Evolutionary conservation across 1,140 invertebrate genomes (phyloP).

Genomic region (Drosophila novamexicana): DNA sequence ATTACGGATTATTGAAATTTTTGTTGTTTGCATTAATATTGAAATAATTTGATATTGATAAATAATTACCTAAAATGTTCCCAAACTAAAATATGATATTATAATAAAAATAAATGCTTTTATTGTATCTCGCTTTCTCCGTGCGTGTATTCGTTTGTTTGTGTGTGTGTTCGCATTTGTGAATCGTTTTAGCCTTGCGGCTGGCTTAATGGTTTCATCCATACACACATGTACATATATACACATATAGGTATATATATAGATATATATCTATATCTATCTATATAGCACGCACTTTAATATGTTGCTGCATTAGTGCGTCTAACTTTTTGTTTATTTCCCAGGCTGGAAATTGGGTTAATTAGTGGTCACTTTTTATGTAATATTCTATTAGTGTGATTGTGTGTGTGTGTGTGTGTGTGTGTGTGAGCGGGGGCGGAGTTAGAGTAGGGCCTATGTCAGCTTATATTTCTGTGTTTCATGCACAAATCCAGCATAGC

Average conservation of each 20-base stretch:
- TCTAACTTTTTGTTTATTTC: slow-evolving; percentile 34
- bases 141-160: neutral
- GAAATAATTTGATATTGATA: slow-evolving; percentile 74
- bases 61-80: slow-evolving; percentile 63
- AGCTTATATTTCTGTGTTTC: neutral
- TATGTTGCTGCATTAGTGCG: slow-evolving; percentile 26
- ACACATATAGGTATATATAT: neutral
- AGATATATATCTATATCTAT: slow-evolving; percentile 3
- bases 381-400: slow-evolving; percentile 34
- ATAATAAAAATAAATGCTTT: slow-evolving; percentile 62
- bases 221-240: neutral
- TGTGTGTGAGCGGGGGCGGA: neutral
- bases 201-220: slow-evolving; percentile 26
- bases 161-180: neutral
- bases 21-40: slow-evolving; percentile 80
- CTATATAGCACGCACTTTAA: slow-evolving; percentile 17
- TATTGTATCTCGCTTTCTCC: slow-evolving; percentile 10
- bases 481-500: no score
- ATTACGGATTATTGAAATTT: slow-evolving; percentile 81
- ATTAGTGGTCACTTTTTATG: slow-evolving; percentile 76
- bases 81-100: slow-evolving; percentile 28
- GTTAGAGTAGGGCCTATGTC: neutral
- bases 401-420: slow-evolving; percentile 25
- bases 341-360: slow-evolving; percentile 70
- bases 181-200: slow-evolving; percentile 1